These are phyloP conservation scores for Micronycteris hirsuta DNA, from an alignment of 2,113 vertebrate genomes.

Conservation along the genomic window DNA sequence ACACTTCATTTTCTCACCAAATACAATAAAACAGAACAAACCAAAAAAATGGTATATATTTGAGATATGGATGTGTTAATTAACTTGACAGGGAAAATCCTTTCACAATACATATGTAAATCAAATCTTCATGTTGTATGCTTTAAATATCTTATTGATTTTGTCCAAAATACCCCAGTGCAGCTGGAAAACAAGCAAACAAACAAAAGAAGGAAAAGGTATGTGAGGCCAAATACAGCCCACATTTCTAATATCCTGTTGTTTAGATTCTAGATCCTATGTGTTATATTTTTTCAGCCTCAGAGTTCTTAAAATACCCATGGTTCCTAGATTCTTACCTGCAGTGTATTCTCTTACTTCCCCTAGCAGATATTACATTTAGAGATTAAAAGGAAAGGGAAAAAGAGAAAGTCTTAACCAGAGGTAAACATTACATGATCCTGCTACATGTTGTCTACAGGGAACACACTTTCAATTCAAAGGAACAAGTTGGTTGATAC, in stretches of 20 bases:
- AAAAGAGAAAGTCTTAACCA: background rate
- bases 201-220: too few relatives aligned
- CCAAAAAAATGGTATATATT: background rate
- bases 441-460: background rate
- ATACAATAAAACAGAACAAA: background rate
- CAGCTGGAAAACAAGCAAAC: too few relatives aligned
- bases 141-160: too few relatives aligned
- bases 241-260: background rate
- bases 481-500: background rate
- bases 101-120: background rate
- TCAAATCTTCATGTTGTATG: too few relatives aligned
- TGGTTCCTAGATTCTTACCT: background rate
- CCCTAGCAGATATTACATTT: constrained; percentile 33
- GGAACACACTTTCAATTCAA: background rate
- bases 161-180: too few relatives aligned
- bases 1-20: background rate
- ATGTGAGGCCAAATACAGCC: background rate
- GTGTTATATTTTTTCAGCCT: too few relatives aligned
- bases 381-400: constrained; percentile 42
- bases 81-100: background rate
- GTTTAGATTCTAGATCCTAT: constrained; percentile 8
- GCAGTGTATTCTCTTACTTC: constrained; percentile 19
- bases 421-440: background rate
- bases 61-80: background rate
- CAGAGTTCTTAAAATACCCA: too few relatives aligned